phyloP scores from a whole-genome alignment of 2,888 invertebrate species.

The Platerodrilus igneus region DNA sequence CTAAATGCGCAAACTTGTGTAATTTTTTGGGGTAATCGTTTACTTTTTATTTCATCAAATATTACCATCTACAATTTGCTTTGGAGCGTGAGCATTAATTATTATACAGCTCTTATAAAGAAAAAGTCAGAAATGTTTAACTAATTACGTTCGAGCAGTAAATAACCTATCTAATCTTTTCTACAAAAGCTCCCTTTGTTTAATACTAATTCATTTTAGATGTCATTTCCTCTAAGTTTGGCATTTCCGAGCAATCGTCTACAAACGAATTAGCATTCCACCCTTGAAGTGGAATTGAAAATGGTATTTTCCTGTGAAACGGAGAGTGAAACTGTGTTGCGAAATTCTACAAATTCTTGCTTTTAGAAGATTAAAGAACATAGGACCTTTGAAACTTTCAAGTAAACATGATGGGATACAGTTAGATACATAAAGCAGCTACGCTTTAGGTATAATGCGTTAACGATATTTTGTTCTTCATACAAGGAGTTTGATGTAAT shows the following conservation, averaged over 20 bases:
- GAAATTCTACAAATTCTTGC: conserved; percentile 19
- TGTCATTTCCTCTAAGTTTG: conserved; percentile 15
- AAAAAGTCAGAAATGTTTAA: too few relatives aligned
- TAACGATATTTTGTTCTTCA: too few relatives aligned
- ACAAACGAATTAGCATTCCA: conserved; percentile 18
- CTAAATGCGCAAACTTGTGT: too few relatives aligned
- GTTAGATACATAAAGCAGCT: conserved; percentile 16
- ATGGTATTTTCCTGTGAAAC: conserved; percentile 20
- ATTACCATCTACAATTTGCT: too few relatives aligned
- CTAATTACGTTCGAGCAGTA: too few relatives aligned
- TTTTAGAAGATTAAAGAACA: conserved; percentile 18
- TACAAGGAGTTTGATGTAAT: too few relatives aligned
- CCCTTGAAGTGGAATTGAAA: conserved; percentile 18
- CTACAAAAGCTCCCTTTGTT: too few relatives aligned
- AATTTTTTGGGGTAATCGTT: too few relatives aligned
- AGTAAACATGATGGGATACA: conserved; percentile 15
- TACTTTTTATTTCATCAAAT: too few relatives aligned
- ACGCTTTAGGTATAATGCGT: conserved; percentile 12
- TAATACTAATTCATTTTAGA: conserved; percentile 16
- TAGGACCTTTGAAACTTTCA: conserved; percentile 18
- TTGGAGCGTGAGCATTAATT: too few relatives aligned
- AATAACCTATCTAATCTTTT: too few relatives aligned
- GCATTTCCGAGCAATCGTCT: conserved; percentile 16
- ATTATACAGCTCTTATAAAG: too few relatives aligned
- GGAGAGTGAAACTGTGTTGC: conserved; percentile 18